A percentile compares a stretch with the other conserved stretches of the same genome.
Evolutionary conservation across 2,113 vertebrate genomes (phyloP).

Genomic region (Apodemus speciosus): DNA sequence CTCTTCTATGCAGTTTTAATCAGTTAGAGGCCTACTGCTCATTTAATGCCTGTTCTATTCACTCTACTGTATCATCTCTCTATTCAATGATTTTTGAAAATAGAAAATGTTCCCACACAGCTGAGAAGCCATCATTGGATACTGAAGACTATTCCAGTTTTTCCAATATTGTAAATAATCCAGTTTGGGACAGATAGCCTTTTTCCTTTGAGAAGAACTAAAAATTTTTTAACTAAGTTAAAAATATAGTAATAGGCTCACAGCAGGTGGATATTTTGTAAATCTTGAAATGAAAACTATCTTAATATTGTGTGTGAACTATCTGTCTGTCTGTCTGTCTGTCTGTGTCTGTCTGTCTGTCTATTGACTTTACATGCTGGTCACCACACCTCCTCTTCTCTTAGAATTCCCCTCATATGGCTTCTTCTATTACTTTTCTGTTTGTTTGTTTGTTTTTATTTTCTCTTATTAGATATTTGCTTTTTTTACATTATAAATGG

Average conservation of each 20-base stretch:
- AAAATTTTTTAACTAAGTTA: not conserved
- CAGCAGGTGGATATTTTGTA: not conserved
- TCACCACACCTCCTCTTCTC: no score
- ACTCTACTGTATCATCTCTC: not conserved
- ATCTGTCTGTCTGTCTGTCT: no score
- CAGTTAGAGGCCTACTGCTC: not conserved
- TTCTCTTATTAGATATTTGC: no score
- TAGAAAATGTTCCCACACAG: not conserved
- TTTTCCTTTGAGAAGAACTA: slow-evolving; percentile 18
- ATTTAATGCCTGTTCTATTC: not conserved
- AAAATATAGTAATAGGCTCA: not conserved
- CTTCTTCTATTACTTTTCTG: no score
- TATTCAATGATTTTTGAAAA: not conserved
- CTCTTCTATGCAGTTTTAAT: not conserved
- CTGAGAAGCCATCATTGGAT: not conserved
- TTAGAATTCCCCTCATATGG: no score
- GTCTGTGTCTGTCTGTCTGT: no score
- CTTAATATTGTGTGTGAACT: not conserved
- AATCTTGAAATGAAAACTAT: not conserved
- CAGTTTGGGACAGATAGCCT: not conserved
- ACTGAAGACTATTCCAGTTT: not conserved
- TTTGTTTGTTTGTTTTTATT: no score
- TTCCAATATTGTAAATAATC: not conserved
- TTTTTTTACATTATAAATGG: no score
- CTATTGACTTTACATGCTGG: no score